phyloP scores from a whole-genome alignment of 1,140 invertebrate species.

The Druon quercuslanigerum region DNA sequence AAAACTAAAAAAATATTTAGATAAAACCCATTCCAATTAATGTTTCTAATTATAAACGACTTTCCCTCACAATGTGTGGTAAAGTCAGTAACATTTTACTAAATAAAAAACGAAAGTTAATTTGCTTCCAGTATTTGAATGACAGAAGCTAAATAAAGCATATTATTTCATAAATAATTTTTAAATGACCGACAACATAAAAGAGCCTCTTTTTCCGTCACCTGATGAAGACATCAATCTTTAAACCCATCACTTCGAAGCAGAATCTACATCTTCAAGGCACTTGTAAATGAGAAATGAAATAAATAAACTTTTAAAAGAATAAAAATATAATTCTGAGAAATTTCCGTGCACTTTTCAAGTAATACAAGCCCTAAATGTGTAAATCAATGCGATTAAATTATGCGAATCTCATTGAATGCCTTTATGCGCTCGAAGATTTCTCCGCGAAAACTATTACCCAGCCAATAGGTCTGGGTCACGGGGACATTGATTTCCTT shows the following conservation, averaged over 20 bases:
- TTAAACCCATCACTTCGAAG: background rate
- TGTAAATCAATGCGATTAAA: conserved; percentile 35
- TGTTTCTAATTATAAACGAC: conserved; percentile 1
- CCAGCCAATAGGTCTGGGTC: conserved; percentile 65
- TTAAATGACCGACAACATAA: no score
- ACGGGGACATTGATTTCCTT: conserved; percentile 64
- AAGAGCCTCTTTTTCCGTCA: background rate
- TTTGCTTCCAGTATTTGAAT: background rate
- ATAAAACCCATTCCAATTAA: background rate
- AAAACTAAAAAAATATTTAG: background rate
- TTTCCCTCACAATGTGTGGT: conserved; percentile 14
- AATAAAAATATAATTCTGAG: no score
- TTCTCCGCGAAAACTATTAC: conserved; percentile 65
- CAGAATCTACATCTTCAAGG: background rate
- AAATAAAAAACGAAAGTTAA: conserved; percentile 9
- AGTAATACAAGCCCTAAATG: conserved; percentile 1
- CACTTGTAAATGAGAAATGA: no score
- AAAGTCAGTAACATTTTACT: background rate
- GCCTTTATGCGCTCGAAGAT: conserved; percentile 42
- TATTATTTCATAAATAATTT: no score
- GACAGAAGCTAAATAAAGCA: no score
- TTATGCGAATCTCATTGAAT: conserved; percentile 46
- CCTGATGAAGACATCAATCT: conserved; percentile 22
- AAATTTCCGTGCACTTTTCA: background rate
- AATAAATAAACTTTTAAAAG: no score